Evolutionary conservation across 1,140 invertebrate species (phyloP), one percentile per base, ranked within the genome.

Genomic region (Drosophila mojavensis): DNA sequence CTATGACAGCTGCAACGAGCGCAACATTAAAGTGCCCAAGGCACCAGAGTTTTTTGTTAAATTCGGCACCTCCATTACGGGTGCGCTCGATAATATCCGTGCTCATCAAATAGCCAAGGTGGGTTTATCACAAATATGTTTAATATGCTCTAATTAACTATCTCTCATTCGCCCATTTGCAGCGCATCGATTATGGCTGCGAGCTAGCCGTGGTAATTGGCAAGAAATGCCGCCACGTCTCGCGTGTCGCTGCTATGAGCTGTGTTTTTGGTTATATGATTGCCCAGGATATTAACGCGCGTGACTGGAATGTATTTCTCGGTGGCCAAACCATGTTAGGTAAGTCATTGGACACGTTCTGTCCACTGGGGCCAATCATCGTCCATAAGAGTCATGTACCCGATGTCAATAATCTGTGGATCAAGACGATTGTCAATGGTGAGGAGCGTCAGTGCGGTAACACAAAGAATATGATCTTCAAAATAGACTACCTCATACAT

Each of bases 171-270:
- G 4, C 11, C n/a, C 41, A 20, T 28, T 41, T 55, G 10, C 62
- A 76, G 51, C 78, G 70, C 28, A 78, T 88, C 20, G 84, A 88
- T 61, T 88, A 88, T 17, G 97, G 98, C 93, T 97, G 97, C 1
- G 97, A 98, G 89, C 86, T 98, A 45, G 96, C 95, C 0, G 95
- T 98, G 60, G 95, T 98, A 0, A 97, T 98, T 61, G 97, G 97
- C 5, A 96, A 96, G 89, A 94, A 93, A 69, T 96, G 95, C 28
- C 95, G 95, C 80, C 93, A 94, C 47, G 94, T 98, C 4, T 92
- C 94, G n/a, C 94, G 94, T 43, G 93, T 94, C 2, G 92, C 96
- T 28, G 97, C 96, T 0, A 94, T 96, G 74, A 94, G 96, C 13
- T 94, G 96, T 81, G 94, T 98, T 2, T 96, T 97, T 81, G 97